A percentile compares a stretch with the other conserved stretches of the same genome.
Conservation (phyloP, 2,888 invertebrate genomes). For the Dichetophora obliterata region DNA sequence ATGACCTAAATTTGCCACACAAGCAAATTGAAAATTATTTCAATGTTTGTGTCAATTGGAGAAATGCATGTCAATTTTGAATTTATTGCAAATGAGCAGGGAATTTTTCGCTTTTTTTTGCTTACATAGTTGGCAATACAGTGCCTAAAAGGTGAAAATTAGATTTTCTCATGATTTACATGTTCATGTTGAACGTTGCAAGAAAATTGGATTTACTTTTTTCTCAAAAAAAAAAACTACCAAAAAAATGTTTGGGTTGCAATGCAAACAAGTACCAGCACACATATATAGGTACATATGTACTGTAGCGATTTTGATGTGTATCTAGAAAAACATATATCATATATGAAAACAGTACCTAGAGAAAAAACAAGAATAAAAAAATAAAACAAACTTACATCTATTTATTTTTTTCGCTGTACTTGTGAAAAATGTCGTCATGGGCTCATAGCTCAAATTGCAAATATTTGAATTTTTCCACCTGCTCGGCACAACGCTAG, state of each 20-base stretch:
- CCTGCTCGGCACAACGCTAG: neutral
- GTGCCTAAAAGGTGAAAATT: neutral
- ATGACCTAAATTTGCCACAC: constrained; percentile 21
- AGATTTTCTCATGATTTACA: constrained; percentile 20
- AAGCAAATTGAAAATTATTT: constrained; percentile 8
- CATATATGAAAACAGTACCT: too few relatives aligned
- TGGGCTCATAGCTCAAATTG: neutral
- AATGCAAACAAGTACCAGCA: neutral
- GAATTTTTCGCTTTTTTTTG: neutral
- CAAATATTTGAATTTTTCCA: constrained; percentile 24
- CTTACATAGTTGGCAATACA: neutral
- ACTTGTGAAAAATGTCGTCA: neutral
- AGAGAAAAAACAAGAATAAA: too few relatives aligned
- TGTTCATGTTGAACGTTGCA: constrained; percentile 7
- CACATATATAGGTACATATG: neutral
- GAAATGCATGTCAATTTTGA: constrained; percentile 25
- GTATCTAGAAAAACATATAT: neutral
- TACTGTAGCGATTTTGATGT: neutral
- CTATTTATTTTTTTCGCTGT: neutral
- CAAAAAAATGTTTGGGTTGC: neutral
- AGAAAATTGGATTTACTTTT: neutral
- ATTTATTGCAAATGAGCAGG: constrained; percentile 17
- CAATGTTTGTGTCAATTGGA: neutral
- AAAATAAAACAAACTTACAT: neutral
- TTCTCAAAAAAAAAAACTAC: neutral